These are phyloP conservation scores for Thomomys bottae DNA, from an alignment of 2,113 vertebrate genomes.

Conservation along the genomic window DNA sequence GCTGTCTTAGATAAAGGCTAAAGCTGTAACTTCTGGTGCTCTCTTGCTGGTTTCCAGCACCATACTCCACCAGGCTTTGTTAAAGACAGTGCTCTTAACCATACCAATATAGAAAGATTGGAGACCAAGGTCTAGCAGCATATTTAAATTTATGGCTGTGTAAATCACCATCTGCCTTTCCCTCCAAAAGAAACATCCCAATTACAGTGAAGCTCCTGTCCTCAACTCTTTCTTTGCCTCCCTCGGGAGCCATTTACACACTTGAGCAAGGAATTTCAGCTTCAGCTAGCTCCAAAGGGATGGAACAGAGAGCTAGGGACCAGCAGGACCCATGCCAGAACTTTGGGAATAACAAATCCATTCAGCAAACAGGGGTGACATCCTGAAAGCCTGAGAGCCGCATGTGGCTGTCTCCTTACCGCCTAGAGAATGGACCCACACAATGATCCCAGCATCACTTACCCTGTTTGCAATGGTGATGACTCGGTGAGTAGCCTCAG, in stretches of 20 bases:
- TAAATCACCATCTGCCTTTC: neutral
- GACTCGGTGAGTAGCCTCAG: constrained; percentile 94
- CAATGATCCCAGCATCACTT: constrained; percentile 75
- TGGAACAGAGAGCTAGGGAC: neutral
- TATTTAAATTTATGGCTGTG: neutral
- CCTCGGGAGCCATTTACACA: neutral
- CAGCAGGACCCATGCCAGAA: neutral
- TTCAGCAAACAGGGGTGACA: neutral
- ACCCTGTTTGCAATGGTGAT: constrained; percentile 98
- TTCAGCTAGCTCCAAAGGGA: neutral
- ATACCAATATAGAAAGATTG: neutral
- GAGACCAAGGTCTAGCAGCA: neutral
- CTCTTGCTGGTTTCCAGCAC: neutral
- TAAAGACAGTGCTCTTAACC: neutral
- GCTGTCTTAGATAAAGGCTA: neutral
- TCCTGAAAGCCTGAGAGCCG: neutral
- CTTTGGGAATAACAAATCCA: neutral
- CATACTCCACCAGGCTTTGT: neutral
- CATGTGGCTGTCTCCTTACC: neutral
- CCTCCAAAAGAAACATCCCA: neutral
- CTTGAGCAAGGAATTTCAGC: neutral
- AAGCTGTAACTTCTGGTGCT: neutral
- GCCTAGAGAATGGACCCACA: neutral
- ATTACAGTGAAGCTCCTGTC: neutral
- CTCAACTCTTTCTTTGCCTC: neutral